Evolutionary conservation across 2,797 vertebrate species (phyloP).

Genomic region (Staurois parvus): DNA sequence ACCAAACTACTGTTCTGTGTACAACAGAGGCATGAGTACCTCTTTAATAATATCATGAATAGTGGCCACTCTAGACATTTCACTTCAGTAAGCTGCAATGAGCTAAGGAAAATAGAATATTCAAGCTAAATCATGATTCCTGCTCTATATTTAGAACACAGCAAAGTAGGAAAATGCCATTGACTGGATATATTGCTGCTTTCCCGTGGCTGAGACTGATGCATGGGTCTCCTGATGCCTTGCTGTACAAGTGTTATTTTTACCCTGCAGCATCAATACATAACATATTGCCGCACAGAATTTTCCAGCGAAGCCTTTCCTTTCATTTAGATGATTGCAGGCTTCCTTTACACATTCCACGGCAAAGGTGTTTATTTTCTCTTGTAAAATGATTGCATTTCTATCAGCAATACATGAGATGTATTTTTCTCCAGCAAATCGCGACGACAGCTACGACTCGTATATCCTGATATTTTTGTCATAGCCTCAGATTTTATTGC

Average conservation of each 20-base stretch:
- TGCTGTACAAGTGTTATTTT: constrained; percentile 26
- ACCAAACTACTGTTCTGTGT: too few relatives aligned
- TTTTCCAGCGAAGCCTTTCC: neutral
- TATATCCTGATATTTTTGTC: too few relatives aligned
- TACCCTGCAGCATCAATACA: constrained; percentile 19
- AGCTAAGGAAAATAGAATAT: neutral
- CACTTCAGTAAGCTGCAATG: constrained; percentile 27
- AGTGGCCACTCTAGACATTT: neutral
- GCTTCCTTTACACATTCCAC: neutral
- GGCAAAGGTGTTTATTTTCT: neutral
- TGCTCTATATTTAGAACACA: constrained; percentile 17
- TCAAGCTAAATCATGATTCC: neutral
- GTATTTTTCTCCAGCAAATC: neutral
- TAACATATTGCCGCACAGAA: neutral
- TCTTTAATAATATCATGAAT: constrained; percentile 10
- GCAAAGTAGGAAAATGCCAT: neutral
- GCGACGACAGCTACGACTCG: too few relatives aligned
- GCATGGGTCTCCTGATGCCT: neutral
- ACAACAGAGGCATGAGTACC: neutral
- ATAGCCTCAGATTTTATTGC: too few relatives aligned
- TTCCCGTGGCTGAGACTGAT: neutral
- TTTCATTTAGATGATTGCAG: constrained; percentile 18
- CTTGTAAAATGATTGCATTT: neutral
- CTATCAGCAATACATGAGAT: neutral
- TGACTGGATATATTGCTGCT: constrained; percentile 10